Evolutionary conservation across 2,797 vertebrate genomes (phyloP), one percentile per base, ranked within the genome.

Genomic region (Eospalax fontanierii): DNA sequence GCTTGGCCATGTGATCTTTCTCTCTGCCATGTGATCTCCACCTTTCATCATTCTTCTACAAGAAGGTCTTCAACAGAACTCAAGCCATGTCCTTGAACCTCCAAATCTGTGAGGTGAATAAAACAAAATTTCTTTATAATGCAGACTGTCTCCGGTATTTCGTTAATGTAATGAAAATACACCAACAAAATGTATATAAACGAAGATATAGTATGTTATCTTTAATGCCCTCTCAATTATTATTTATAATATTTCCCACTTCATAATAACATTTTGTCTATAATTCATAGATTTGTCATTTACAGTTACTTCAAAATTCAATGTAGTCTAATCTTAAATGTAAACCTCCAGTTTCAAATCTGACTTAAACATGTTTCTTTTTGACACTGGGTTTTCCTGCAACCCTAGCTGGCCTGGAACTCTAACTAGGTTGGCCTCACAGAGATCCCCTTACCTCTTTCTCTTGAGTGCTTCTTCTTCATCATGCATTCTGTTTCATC

Each of bases 231-330:
- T 35, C 30, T 91, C 87, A 81, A 28, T 6, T 10, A 9, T 80
- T 92, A 79, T 59, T 1, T 50, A 4, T 22, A 94, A 70, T 82
- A 71, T 59, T 57, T 87, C 28, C 5, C 3, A 90, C 30, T 6
- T 21, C 8, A 65, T 73, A 82, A 59, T 92, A 94, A 61, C 33
- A 87, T 83, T 89, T 90, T 95, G 9, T 73, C 16, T n/a, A 50
- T 33, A 90, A 84, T 91, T 18, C 8, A 54, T 88, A 46, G 63
- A 94, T 96, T 92, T 54, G 4, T 90, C 43, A 54, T 70, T 92
- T 76, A 50, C 21, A 79, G 33, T 94, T 90, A 50, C 50, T 73
- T 93, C 71, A 96, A 93, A 82, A 59, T 59, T 91, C n/a, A 82
- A 0, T 76, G 57, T 95, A 54, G n/a, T 92, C 78, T 26, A 84